Percentiles rank a stretch among this genome's conserved stretches.
These are phyloP conservation scores for Torymus texanus DNA, from an alignment of 2,888 invertebrate species.

Conservation along the genomic window DNA sequence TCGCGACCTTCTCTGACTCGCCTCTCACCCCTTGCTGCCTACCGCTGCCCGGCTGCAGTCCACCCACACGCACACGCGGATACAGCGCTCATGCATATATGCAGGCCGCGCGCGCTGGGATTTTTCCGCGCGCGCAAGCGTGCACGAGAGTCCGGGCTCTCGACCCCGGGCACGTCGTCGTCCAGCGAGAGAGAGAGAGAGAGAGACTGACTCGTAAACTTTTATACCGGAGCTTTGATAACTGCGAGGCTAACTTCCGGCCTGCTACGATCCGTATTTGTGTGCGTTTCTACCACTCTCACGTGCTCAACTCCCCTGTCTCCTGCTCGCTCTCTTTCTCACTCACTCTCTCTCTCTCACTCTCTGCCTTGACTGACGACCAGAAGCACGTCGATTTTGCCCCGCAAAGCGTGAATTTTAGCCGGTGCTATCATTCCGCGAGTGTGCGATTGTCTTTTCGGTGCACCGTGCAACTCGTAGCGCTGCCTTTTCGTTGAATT, in stretches of 20 bases:
- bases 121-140: conserved; percentile 23
- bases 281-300: neutral
- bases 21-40: conserved; percentile 55
- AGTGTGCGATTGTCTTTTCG: conserved; percentile 25
- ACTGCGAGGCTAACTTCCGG: conserved; percentile 70
- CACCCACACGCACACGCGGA: conserved; percentile 11
- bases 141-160: conserved; percentile 20
- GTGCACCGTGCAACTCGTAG: neutral
- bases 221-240: conserved; percentile 70
- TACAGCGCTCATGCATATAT: neutral
- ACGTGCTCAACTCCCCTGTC: neutral
- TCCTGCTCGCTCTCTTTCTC: neutral
- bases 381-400: conserved; percentile 39
- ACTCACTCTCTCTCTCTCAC: conserved; percentile 29
- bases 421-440: neutral
- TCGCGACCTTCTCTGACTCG: conserved; percentile 45
- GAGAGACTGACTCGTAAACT: conserved; percentile 67
- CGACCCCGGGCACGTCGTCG: conserved; percentile 22
- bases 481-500: neutral
- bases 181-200: conserved; percentile 10
- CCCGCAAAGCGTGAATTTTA: conserved; percentile 48
- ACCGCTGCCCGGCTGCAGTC: conserved; percentile 59
- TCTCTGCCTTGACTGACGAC: conserved; percentile 44
- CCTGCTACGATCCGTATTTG: conserved; percentile 55
- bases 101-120: conserved; percentile 14